Base-by-base conservation (phyloP, 2,888 invertebrate species). In the Orthosia gracilis region DNA sequence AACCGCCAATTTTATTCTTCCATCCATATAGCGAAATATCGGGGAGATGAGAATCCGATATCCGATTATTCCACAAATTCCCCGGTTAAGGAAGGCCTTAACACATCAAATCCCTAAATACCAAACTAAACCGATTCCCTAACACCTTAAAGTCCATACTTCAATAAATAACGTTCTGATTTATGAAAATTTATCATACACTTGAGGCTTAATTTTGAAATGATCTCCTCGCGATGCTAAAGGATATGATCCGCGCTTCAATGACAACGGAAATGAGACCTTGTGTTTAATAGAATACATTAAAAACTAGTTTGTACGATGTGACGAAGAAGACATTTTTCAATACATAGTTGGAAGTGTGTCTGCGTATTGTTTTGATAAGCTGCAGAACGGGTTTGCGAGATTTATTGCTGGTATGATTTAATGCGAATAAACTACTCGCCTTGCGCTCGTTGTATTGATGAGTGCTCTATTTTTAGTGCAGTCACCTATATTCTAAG, bases 351-450 rank as follows among this genome's bases (percentile, higher is more conserved):
- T 85, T 93, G 90, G 93, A 96, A 96, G 95, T 96, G 96, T 96
- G 96, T 96, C 95, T 95, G 96, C 93, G 96, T 96, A 96, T 96
- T 96, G 96, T 96, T 96, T 96, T 96, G 96, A 96, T 96, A 96
- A 96, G 96, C 96, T 96, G 95, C 91, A 92, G 92, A 96, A 96
- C 96, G 94, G 94, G 96, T 96, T 96, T 94, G 93, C 89, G 88
- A 94, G 95, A 96, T 96, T 96, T 96, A 96, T 95, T 93, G 92
- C 92, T 92, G 91, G 94, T 93, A 94, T 96, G 96, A 96, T 96
- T 96, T 96, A 96, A 96, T 94, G 95, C 94, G 96, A 96, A 96
- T 96, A 96, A 95, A 96, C 95, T 94, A 96, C 94, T 95, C 92
- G 94, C 92, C 89, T 93, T 91, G 92, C 92, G 91, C 93, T 93